A percentile compares a stretch with the other conserved stretches of the same genome.
These are phyloP conservation scores for Psittacula derbiana DNA, from an alignment of 2,797 vertebrate genomes.

Conservation along the genomic window DNA sequence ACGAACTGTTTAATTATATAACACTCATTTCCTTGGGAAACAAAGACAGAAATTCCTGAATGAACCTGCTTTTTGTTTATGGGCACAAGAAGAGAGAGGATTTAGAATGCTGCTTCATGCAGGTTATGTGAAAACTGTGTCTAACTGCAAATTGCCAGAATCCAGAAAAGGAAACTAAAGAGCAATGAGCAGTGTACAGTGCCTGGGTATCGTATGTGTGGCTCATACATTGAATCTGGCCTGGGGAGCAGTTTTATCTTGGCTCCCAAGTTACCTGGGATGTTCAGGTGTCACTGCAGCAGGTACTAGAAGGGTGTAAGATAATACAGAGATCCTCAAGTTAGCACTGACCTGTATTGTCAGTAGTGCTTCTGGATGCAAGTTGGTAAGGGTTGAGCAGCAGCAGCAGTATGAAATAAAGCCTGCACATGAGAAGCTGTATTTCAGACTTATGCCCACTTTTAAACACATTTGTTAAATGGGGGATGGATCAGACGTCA, in stretches of 20 bases:
- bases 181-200: not conserved
- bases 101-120: not conserved
- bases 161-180: not conserved
- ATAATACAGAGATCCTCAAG: not conserved
- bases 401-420: not conserved
- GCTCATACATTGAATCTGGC: not conserved
- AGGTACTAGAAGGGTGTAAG: not conserved
- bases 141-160: not conserved
- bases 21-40: not conserved
- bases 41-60: not conserved
- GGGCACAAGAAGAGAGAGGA: not conserved
- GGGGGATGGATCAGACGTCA: not conserved
- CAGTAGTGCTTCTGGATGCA: not conserved
- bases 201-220: not conserved
- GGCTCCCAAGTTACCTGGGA: not conserved
- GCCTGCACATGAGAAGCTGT: rapidly evolving
- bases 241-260: not conserved
- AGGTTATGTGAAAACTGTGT: not conserved
- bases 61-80: not conserved
- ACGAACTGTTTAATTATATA: not conserved
- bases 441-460: not conserved
- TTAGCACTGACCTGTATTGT: not conserved
- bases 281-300: not conserved
- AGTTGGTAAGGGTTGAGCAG: not conserved
- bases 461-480: not conserved